Conservation (phyloP, 2,888 invertebrate genomes). For the Cephus pulcher region DNA sequence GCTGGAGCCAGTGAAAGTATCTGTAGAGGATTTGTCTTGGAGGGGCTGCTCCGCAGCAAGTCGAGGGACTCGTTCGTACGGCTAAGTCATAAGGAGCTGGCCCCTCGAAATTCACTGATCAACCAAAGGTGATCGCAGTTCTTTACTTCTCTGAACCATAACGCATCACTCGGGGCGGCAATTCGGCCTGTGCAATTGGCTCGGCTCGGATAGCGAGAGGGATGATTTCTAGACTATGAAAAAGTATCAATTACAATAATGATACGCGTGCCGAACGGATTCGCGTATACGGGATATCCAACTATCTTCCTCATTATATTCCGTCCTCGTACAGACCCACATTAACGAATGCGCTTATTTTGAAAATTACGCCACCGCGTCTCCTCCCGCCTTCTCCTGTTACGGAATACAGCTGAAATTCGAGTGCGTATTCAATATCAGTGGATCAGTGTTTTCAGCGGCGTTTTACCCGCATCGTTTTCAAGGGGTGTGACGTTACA, state of each 20-base stretch:
- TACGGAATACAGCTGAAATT: not conserved
- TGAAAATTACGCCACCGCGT: not conserved
- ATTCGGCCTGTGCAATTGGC: not conserved
- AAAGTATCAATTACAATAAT: not conserved
- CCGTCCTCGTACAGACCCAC: not conserved
- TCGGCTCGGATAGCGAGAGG: not conserved
- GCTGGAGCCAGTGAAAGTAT: not conserved
- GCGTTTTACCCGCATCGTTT: slow-evolving; percentile 15
- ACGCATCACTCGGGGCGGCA: not conserved
- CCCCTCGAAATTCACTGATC: not conserved
- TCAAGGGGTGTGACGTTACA: slow-evolving; percentile 14
- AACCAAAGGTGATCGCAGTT: not conserved
- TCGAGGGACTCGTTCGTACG: not conserved
- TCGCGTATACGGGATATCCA: not conserved
- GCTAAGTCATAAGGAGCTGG: not conserved
- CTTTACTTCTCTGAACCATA: not conserved
- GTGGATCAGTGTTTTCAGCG: slow-evolving; percentile 23
- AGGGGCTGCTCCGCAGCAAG: not conserved
- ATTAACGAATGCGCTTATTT: not conserved
- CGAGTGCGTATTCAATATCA: not conserved
- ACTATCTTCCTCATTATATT: not conserved
- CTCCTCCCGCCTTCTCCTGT: not conserved
- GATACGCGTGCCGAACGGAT: not conserved
- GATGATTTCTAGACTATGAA: not conserved
- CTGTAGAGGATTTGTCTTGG: not conserved